These are phyloP conservation scores for Pandemis cinnamomeana DNA, from an alignment of 2,888 invertebrate genomes.

Conservation along the genomic window DNA sequence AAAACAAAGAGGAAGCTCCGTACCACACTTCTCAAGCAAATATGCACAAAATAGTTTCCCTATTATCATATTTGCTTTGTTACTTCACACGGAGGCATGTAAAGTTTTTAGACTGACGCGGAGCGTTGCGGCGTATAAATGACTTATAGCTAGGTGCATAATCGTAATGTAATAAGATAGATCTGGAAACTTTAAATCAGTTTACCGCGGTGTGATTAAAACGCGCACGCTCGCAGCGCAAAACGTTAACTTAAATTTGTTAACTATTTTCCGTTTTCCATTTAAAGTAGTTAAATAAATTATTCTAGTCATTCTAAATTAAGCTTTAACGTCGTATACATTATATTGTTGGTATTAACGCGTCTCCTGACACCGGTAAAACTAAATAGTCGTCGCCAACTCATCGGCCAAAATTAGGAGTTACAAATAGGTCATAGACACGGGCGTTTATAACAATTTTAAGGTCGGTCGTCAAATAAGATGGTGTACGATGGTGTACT, in stretches of 20 bases:
- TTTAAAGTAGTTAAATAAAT: slow-evolving; percentile 14
- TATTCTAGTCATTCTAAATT: not conserved
- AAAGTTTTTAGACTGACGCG: slow-evolving; percentile 67
- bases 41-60: slow-evolving; percentile 51
- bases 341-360: not conserved
- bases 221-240: slow-evolving; percentile 6
- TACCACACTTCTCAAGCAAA: slow-evolving; percentile 25
- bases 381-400: slow-evolving; percentile 3
- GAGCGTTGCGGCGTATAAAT: slow-evolving; percentile 59
- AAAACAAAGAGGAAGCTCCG: slow-evolving; percentile 32
- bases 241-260: slow-evolving; percentile 29
- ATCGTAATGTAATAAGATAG: slow-evolving; percentile 38
- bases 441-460: not conserved
- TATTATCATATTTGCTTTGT: slow-evolving; percentile 68
- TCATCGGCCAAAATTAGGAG: slow-evolving; percentile 9
- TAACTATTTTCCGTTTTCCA: slow-evolving; percentile 26
- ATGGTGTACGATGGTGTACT: not conserved
- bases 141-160: slow-evolving; percentile 49
- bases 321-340: slow-evolving; percentile 10
- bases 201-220: slow-evolving; percentile 29
- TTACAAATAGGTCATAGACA: not conserved
- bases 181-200: slow-evolving; percentile 32
- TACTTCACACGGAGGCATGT: slow-evolving; percentile 64
- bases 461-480: not conserved
- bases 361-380: slow-evolving; percentile 12